phyloP scores from a whole-genome alignment of 2,113 vertebrate species.

The Catharus fuscescens region DNA sequence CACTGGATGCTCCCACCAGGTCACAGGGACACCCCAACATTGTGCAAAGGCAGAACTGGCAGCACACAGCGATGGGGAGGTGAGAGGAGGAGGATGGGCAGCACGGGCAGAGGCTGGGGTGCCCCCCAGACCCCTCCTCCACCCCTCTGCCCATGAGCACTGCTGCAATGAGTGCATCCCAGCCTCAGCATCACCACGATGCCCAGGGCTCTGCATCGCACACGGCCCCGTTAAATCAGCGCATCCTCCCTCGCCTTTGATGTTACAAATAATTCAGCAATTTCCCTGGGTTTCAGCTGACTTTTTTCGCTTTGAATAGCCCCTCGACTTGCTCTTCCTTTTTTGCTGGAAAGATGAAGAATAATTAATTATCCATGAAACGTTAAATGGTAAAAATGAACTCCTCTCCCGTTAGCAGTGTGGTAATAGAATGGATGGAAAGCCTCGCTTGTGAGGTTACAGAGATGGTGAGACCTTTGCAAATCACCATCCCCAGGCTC shows the following conservation, averaged over 20 bases:
- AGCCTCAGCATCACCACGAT: rapidly evolving
- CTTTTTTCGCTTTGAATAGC: conserved; percentile 27
- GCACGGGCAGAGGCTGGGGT: rapidly evolving
- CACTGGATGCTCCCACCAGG: neutral
- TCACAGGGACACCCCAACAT: neutral
- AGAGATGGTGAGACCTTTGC: neutral
- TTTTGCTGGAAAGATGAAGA: neutral
- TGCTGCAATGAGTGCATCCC: neutral
- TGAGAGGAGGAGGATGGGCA: neutral
- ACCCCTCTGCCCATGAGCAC: neutral
- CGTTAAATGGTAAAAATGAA: conserved; percentile 46
- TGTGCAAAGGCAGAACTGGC: rapidly evolving
- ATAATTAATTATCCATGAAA: conserved; percentile 70
- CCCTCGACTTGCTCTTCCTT: conserved; percentile 13
- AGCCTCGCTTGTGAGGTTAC: rapidly evolving
- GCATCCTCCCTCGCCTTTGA: conserved; percentile 15
- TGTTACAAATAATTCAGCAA: conserved; percentile 43
- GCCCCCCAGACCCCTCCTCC: rapidly evolving
- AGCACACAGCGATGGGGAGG: rapidly evolving
- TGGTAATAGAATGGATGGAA: neutral
- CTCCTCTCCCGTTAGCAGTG: neutral
- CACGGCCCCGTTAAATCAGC: neutral
- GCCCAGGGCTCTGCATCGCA: neutral
- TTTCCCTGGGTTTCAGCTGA: conserved; percentile 6
- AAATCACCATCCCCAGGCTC: neutral